Base-by-base conservation (phyloP, 2,888 invertebrate genomes). In the Ophraella communa region DNA sequence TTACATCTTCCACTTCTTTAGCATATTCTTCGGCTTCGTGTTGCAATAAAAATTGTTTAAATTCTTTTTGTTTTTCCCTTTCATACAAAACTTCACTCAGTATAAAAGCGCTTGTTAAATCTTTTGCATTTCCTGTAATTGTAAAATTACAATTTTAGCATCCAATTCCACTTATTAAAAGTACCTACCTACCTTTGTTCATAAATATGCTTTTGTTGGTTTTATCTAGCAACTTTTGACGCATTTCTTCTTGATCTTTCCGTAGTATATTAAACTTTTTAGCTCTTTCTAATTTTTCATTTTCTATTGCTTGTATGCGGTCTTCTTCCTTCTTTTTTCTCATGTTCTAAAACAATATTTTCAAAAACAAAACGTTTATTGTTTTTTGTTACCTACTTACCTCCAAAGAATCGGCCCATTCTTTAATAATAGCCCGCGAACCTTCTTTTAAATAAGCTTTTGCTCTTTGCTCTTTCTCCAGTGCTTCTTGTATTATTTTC, bases 351-450 rank as follows among this genome's bases (percentile, higher is more conserved):
- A 65, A 63, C 7, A 39, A 55, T 11, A 33, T 54, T 23, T 35
- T 27, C 1, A 21, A 18, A 27, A 59, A 24, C 39, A 23, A 18
- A n/a, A 45, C 58, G n/a, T 35, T 35, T 33, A 47, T 53, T 44
- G n/a, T 49, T 39, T 17, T 23, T 4, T 21, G 56, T 33, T 11
- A 8, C 0, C 10, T 3, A 51, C 59, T 39, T 73, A 82, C 82
- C 74, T 83, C 80, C 35, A 81, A 73, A 0, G 83, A 83, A 45
- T 83, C 81, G n/a, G 78, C 79, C 84, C 83, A 85, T 56, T 75
- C 77, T 67, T 79, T 78, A 0, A 81, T 83, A 80, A 85, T 80
- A 8, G 77, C 76, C 44, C 81, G 78, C 0, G 83, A 83, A 0
- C 78, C 82, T 14, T 83, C 76, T 61, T 82, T 82, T 23, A 84